A percentile compares a stretch with the other conserved stretches of the same genome.
phyloP scores from a whole-genome alignment of 1,140 invertebrate species.

The Luehdorfia chinensis region DNA sequence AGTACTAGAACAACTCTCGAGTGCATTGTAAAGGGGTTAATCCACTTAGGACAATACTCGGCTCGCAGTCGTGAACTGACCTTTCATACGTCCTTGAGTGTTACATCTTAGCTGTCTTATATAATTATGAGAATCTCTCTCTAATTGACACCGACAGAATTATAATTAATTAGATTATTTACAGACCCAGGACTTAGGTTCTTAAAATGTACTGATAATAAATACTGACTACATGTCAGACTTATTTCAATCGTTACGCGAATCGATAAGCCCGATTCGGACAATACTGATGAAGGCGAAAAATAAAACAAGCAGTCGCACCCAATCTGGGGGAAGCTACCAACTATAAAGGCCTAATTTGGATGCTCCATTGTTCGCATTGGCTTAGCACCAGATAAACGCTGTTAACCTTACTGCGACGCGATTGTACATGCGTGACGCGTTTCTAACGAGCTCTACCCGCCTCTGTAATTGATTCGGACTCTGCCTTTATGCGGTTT shows the following conservation, averaged over 20 bases:
- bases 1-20: conserved; percentile 30
- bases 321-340: conserved; percentile 22
- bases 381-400: conserved; percentile 64
- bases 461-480: conserved; percentile 68
- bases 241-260: conserved; percentile 8
- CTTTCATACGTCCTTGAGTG: conserved; percentile 23
- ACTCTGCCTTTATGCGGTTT: conserved; percentile 63
- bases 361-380: conserved; percentile 62
- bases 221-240: conserved; percentile 13
- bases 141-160: too few species aligned
- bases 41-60: conserved; percentile 51
- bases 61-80: conserved; percentile 41
- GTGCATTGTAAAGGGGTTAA: conserved; percentile 54
- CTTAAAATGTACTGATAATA: too few species aligned
- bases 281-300: conserved; percentile 14
- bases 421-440: conserved; percentile 73
- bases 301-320: conserved; percentile 24
- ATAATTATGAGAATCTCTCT: too few species aligned
- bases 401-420: conserved; percentile 52
- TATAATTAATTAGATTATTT: too few species aligned
- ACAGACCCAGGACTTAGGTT: too few species aligned
- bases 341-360: conserved; percentile 54
- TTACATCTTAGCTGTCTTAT: too few species aligned
- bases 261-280: conserved; percentile 8
- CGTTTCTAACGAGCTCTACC: conserved; percentile 68